Evolutionary conservation across 1,140 invertebrate genomes (phyloP).

Genomic region (Brachionus sp.): DNA sequence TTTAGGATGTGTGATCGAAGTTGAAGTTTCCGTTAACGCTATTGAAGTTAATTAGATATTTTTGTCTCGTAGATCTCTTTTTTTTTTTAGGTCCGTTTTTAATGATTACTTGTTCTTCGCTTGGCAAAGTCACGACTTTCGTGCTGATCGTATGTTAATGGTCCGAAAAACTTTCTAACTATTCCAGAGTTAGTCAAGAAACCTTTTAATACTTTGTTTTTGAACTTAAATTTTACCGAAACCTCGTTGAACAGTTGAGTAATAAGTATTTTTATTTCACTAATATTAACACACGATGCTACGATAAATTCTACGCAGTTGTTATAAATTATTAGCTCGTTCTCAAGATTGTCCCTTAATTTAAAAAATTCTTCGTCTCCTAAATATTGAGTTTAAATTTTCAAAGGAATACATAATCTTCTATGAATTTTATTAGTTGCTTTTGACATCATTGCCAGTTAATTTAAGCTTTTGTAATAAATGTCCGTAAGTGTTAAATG

Average conservation of each 20-base stretch:
- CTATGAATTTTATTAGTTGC: conserved; percentile 3
- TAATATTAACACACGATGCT: background rate
- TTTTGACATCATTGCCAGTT: background rate
- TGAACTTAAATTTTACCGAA: background rate
- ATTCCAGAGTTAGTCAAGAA: background rate
- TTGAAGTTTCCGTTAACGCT: background rate
- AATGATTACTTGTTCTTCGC: background rate
- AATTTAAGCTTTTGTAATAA: background rate
- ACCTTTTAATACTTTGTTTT: background rate
- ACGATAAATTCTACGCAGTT: background rate
- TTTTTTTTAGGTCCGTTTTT: background rate
- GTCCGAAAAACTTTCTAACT: background rate
- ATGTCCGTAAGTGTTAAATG: background rate
- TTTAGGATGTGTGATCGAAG: background rate
- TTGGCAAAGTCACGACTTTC: background rate
- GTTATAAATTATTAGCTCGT: conserved; percentile 3
- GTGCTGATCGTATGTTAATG: background rate
- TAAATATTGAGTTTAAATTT: background rate
- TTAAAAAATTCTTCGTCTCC: background rate
- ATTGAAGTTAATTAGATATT: background rate
- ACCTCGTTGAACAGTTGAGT: background rate
- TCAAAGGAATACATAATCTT: background rate
- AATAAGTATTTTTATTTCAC: background rate
- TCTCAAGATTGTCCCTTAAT: background rate
- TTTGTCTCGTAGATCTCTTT: background rate